Base-by-base conservation (phyloP, 2,888 invertebrate species). In the Alentia gelatinosa region DNA sequence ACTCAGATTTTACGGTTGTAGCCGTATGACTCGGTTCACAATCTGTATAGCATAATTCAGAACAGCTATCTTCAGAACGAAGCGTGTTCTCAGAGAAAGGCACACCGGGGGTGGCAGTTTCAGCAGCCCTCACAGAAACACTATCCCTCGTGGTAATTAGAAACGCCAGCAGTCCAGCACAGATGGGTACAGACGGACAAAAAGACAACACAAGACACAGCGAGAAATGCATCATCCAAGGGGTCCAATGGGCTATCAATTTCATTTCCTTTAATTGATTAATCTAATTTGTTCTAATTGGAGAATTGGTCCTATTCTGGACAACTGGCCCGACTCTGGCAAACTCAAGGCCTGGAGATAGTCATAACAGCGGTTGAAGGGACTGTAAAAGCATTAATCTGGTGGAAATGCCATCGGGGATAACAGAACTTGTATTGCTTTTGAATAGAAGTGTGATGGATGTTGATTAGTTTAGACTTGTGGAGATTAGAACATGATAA, bases 261-360 rank as follows among this genome's bases (percentile, higher is more conserved):
- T 68, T 12, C 33, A 26, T 68, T 26, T 68, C 68, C 68, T 68
- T 68, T 68, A 68, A 68, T 68, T 68, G 68, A 68, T 68, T 68
- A 30, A 68, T 68, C 68, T 68, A 68, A 68, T 68, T 68, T 68
- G 68, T 30, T 30, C 68, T 68, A 68, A 68, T 68, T 68, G 68
- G 33, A 68, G 68, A 68, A 68, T 68, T 68, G 68, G 30, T 68
- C 30, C 68, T 68, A 68, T 68, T 68, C 68, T 68, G 68, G 68
- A 26, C 4, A 68, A 68, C 68, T 68, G 68, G 68, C 33, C 68
- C 30, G 30, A 26, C 63, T n/a, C 68, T 68, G 30, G 12, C 56
- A n/a, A 12, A 56, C 56, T n/a, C 56, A n/a, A 56, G 56, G 56
- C 56, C 56, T 19, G 19, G 56, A n/a, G 56, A 56, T 56, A 56